Conservation (phyloP, 2,113 vertebrate genomes). For the Myotis brandtii region DNA sequence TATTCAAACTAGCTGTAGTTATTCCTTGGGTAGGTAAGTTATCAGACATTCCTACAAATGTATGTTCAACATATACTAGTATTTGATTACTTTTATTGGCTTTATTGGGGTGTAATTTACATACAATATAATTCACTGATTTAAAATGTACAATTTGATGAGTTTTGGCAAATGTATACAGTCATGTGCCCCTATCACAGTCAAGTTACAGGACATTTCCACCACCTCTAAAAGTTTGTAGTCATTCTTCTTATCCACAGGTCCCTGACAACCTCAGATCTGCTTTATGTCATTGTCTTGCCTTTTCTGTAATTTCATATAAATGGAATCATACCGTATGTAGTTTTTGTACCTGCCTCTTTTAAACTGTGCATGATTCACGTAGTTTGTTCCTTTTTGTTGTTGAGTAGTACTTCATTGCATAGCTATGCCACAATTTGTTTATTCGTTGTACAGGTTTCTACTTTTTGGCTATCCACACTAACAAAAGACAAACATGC, state of each 20-base stretch:
- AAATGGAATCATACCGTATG: background rate
- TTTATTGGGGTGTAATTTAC: background rate
- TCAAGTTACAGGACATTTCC: background rate
- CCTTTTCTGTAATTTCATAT: conserved; percentile 4
- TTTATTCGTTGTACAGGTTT: conserved; percentile 29
- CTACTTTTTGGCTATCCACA: background rate
- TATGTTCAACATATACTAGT: background rate
- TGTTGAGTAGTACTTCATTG: background rate
- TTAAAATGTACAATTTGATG: background rate
- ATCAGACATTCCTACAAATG: background rate
- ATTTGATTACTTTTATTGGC: conserved; percentile 28
- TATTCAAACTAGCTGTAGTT: background rate
- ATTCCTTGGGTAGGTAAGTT: conserved; percentile 26
- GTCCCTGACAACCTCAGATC: background rate
- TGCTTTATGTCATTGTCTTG: background rate
- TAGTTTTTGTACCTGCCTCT: background rate
- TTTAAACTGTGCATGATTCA: background rate
- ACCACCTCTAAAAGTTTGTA: background rate
- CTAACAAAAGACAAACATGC: too few relatives aligned
- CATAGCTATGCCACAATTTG: background rate
- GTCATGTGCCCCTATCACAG: background rate
- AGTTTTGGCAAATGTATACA: background rate
- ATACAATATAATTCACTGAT: background rate
- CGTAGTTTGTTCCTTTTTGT: background rate
- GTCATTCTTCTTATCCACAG: background rate